These are phyloP conservation scores for Alosa sapidissima DNA, from an alignment of 2,797 vertebrate genomes.

Conservation along the genomic window DNA sequence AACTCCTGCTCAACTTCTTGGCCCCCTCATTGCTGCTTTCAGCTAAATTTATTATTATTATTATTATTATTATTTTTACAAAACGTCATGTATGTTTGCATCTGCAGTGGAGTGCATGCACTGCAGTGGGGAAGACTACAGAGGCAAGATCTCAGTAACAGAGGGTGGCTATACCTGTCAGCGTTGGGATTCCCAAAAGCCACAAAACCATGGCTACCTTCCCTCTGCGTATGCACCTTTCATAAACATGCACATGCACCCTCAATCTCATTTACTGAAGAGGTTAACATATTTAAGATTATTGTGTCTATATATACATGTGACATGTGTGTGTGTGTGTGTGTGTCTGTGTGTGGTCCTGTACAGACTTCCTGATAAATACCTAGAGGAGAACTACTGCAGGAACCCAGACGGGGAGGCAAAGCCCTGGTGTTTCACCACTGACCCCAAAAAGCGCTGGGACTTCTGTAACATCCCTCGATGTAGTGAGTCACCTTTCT, in stretches of 20 bases:
- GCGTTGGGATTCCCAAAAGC: conserved; percentile 84
- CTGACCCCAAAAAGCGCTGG: conserved; percentile 80
- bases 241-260: neutral
- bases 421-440: conserved; percentile 93
- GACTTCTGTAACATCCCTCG: conserved; percentile 85
- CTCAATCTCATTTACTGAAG: neutral
- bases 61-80: neutral
- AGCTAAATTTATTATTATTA: too few species aligned
- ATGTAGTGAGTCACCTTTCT: conserved; percentile 76
- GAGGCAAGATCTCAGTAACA: conserved; percentile 80
- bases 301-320: conserved; percentile 1
- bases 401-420: conserved; percentile 95
- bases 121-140: conserved; percentile 91
- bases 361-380: conserved; percentile 87
- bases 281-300: neutral
- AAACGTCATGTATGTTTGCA: neutral
- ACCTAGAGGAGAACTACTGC: conserved; percentile 89
- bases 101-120: conserved; percentile 87
- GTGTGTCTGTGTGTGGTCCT: neutral
- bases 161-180: conserved; percentile 81
- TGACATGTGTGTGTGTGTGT: neutral
- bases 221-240: conserved; percentile 80
- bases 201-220: conserved; percentile 87
- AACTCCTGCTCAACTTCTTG: too few species aligned
- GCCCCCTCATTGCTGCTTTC: too few species aligned